These are phyloP conservation scores for Chaetodon trifasciatus DNA, from an alignment of 2,797 vertebrate genomes.

Conservation along the genomic window DNA sequence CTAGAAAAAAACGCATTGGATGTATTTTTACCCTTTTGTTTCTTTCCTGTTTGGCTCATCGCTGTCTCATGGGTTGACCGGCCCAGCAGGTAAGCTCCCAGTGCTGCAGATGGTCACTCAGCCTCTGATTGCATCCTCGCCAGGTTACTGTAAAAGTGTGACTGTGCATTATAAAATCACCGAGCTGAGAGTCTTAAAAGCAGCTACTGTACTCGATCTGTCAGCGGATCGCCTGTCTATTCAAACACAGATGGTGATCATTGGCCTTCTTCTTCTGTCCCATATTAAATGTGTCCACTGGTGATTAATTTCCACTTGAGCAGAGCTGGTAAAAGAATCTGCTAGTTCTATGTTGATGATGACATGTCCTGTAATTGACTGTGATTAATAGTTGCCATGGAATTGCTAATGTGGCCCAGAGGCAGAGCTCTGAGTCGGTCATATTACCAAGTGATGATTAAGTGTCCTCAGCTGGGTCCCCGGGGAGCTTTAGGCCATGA, in stretches of 20 bases:
- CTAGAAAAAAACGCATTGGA: slow-evolving; percentile 3
- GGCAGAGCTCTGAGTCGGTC: slow-evolving; percentile 61
- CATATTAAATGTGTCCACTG: slow-evolving; percentile 44
- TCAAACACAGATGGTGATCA: slow-evolving; percentile 36
- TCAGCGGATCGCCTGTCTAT: slow-evolving; percentile 14
- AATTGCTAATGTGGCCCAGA: slow-evolving; percentile 75
- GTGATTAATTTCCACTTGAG: slow-evolving; percentile 62
- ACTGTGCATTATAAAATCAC: slow-evolving; percentile 26
- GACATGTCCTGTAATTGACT: slow-evolving; percentile 75
- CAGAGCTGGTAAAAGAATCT: slow-evolving; percentile 61
- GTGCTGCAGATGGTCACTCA: slow-evolving; percentile 40
- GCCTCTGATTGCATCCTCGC: not conserved
- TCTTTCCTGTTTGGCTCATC: slow-evolving; percentile 11
- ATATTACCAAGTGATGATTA: slow-evolving; percentile 75
- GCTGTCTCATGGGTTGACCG: slow-evolving; percentile 5
- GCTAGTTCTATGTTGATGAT: slow-evolving; percentile 56
- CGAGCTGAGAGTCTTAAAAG: slow-evolving; percentile 6
- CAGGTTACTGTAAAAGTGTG: slow-evolving; percentile 21
- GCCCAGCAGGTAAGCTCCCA: slow-evolving; percentile 24
- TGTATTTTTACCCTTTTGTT: slow-evolving; percentile 32
- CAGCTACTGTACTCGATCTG: not conserved
- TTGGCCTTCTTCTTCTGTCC: slow-evolving; percentile 30
- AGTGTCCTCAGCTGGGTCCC: slow-evolving; percentile 52
- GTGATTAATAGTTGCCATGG: slow-evolving; percentile 74
- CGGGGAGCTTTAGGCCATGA: slow-evolving; percentile 53